Percentiles rank a stretch among this genome's conserved stretches.
Evolutionary conservation across 2,797 vertebrate genomes (phyloP).

Genomic region (Thunnus albacares): DNA sequence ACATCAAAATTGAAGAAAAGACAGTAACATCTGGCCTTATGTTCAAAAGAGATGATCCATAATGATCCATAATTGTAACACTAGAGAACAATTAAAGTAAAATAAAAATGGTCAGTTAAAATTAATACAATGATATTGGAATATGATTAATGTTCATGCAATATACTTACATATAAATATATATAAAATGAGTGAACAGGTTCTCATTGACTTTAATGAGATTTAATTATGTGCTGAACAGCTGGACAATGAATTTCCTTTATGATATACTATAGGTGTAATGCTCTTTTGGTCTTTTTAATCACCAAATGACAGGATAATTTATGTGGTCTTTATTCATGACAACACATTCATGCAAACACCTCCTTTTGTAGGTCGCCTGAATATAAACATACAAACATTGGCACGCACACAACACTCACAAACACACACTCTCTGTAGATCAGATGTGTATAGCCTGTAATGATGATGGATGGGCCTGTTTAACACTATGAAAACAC

Average conservation of each 20-base stretch:
- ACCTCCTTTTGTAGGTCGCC: slow-evolving; percentile 19
- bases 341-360: slow-evolving; percentile 19
- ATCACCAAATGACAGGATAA: background rate
- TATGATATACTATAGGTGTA: background rate
- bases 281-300: slow-evolving; percentile 26
- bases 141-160: too few relatives aligned
- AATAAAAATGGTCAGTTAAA: too few relatives aligned
- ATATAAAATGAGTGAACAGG: background rate
- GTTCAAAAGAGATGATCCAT: too few relatives aligned
- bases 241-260: background rate
- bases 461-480: slow-evolving; percentile 45
- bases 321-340: slow-evolving; percentile 11
- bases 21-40: too few relatives aligned
- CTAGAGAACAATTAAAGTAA: too few relatives aligned
- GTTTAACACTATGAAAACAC: slow-evolving; percentile 30
- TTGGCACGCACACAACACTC: background rate
- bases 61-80: too few relatives aligned
- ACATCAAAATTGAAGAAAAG: too few relatives aligned
- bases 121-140: too few relatives aligned
- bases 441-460: slow-evolving; percentile 16
- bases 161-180: too few relatives aligned
- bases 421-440: background rate
- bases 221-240: background rate
- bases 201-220: slow-evolving; percentile 10
- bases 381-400: slow-evolving; percentile 13